Conservation (phyloP, 2,888 invertebrate species). For the Pachymerium ferrugineum region DNA sequence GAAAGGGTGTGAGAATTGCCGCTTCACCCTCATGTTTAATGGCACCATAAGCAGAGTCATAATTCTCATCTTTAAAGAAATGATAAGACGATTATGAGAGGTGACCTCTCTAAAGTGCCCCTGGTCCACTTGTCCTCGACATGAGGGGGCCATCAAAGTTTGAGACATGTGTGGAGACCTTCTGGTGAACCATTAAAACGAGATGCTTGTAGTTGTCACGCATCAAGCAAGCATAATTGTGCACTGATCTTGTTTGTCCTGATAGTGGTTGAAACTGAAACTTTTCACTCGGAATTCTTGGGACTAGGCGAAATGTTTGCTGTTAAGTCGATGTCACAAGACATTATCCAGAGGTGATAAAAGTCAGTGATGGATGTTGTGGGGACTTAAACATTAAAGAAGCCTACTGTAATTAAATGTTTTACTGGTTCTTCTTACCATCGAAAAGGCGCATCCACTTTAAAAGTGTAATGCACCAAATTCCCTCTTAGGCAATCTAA, state of each 20-base stretch:
- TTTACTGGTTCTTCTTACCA: background rate
- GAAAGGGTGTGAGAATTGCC: background rate
- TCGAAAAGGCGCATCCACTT: too few relatives aligned
- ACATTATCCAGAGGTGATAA: background rate
- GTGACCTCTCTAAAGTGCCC: background rate
- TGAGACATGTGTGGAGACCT: slow-evolving; percentile 8
- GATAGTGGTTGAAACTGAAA: background rate
- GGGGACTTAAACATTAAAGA: background rate
- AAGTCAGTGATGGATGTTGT: background rate
- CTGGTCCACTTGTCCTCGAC: slow-evolving; percentile 2
- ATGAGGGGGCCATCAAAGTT: slow-evolving; percentile 6
- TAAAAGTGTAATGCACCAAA: too few relatives aligned
- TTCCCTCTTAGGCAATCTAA: too few relatives aligned
- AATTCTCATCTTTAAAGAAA: slow-evolving; percentile 12
- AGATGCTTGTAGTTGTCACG: slow-evolving; percentile 17
- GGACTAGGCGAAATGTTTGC: background rate
- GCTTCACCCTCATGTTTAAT: background rate
- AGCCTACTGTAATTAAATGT: background rate
- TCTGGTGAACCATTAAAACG: slow-evolving; percentile 18
- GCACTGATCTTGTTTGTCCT: background rate
- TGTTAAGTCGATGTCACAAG: background rate
- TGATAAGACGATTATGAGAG: slow-evolving; percentile 9
- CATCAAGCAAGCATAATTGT: background rate
- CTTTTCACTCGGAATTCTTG: background rate
- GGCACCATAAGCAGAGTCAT: background rate